phyloP scores from a whole-genome alignment of 2,113 vertebrate genomes.

The Lophotis ruficrista region DNA sequence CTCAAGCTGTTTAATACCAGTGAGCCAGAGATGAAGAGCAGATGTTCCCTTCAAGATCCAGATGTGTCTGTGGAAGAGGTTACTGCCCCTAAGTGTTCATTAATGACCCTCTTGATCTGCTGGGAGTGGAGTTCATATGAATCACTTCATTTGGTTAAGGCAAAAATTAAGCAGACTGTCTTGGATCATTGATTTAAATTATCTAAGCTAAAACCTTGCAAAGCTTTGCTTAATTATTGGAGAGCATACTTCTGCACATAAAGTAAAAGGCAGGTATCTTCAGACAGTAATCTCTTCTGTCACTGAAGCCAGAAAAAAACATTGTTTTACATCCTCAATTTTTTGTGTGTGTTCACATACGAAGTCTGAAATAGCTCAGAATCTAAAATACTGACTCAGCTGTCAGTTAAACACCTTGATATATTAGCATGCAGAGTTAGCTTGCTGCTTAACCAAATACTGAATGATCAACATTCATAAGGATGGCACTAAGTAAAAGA shows the following conservation, averaged over 20 bases:
- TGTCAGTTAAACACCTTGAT: not conserved
- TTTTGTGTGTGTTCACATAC: not conserved
- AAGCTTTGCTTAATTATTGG: not conserved
- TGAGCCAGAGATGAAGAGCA: not conserved
- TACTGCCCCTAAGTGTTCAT: not conserved
- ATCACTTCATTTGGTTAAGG: not conserved
- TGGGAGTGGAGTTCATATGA: fast-evolving
- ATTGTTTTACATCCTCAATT: fast-evolving
- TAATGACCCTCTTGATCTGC: not conserved
- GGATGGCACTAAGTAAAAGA: not conserved
- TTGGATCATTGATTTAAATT: not conserved
- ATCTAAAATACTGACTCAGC: not conserved
- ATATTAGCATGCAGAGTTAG: not conserved
- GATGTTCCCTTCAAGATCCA: not conserved
- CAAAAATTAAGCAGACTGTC: not conserved
- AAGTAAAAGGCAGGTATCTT: not conserved
- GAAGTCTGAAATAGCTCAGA: not conserved
- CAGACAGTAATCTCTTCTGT: not conserved
- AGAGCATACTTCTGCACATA: not conserved
- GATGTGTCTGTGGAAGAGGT: not conserved
- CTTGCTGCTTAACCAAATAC: not conserved
- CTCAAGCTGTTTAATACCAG: not conserved
- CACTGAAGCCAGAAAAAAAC: not conserved
- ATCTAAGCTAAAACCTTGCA: not conserved
- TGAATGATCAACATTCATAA: not conserved